A percentile compares a stretch with the other conserved stretches of the same genome.
Evolutionary conservation across 2,888 invertebrate species (phyloP).

Genomic region (Habrosyne pyritoides): DNA sequence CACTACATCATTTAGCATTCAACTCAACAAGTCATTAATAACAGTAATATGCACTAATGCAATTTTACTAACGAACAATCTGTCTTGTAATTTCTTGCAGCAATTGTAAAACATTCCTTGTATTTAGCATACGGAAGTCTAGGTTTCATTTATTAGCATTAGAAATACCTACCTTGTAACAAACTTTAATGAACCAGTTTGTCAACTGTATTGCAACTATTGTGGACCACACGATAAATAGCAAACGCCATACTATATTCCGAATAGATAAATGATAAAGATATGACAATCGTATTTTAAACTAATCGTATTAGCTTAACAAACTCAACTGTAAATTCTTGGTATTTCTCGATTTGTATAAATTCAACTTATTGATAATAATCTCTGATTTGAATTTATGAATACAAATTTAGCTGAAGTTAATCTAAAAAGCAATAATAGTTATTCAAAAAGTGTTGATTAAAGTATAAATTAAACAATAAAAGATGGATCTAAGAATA

Average conservation of each 20-base stretch:
- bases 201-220: conserved; percentile 40
- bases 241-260: conserved; percentile 13
- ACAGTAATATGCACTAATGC: conserved; percentile 35
- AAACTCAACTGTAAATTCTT: conserved; percentile 8
- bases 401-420: too few relatives aligned
- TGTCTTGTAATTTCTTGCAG: conserved; percentile 34
- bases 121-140: conserved; percentile 38
- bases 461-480: not conserved
- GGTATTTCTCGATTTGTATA: conserved; percentile 4
- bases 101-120: conserved; percentile 25
- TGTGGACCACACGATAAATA: conserved; percentile 23
- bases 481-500: conserved; percentile 15
- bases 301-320: conserved; percentile 20
- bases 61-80: conserved; percentile 24
- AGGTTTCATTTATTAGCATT: conserved; percentile 31
- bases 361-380: conserved; percentile 3
- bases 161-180: conserved; percentile 30
- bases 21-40: conserved; percentile 37
- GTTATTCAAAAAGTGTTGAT: not conserved
- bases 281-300: conserved; percentile 19
- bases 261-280: conserved; percentile 5
- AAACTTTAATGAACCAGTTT: conserved; percentile 50
- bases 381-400: not conserved
- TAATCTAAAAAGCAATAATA: too few relatives aligned
- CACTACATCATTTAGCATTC: conserved; percentile 23